Evolutionary conservation across 2,797 vertebrate species (phyloP).

Genomic region (Micrastur ruficollis): DNA sequence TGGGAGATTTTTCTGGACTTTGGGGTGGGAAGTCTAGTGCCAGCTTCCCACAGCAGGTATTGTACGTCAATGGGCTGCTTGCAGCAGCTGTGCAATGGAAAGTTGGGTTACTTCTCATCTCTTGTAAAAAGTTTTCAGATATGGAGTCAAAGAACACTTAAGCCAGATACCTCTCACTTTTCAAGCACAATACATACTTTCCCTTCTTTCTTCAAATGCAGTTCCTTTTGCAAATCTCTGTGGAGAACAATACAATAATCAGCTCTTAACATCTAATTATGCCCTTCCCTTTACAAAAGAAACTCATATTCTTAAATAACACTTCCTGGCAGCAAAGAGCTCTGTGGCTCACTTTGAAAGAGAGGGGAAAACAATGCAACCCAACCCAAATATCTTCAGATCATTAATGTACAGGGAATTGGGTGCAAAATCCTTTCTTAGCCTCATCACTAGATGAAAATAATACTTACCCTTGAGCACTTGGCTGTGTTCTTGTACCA

Average conservation of each 20-base stretch:
- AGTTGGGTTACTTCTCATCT: background rate
- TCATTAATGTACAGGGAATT: constrained; percentile 26
- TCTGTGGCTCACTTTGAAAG: constrained; percentile 37
- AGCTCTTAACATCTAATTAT: constrained; percentile 43
- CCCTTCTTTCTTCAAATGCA: constrained; percentile 39
- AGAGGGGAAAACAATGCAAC: constrained; percentile 42
- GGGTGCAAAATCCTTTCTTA: constrained; percentile 41
- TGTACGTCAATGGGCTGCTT: background rate
- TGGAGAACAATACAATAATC: constrained; percentile 53
- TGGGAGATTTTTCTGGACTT: background rate
- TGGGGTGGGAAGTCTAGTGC: background rate
- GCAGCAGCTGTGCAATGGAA: background rate
- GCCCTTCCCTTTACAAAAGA: constrained; percentile 27
- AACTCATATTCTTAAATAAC: constrained; percentile 57
- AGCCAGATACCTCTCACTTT: constrained; percentile 37
- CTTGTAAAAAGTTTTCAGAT: background rate
- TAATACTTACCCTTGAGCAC: constrained; percentile 34
- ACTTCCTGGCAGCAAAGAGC: constrained; percentile 32
- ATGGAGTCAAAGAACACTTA: background rate
- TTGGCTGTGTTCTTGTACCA: background rate
- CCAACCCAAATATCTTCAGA: constrained; percentile 45
- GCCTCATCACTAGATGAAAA: constrained; percentile 55
- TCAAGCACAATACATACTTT: constrained; percentile 17
- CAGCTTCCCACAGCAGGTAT: background rate
- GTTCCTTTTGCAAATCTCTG: constrained; percentile 26